phyloP scores from a whole-genome alignment of 2,797 vertebrate genomes.

The Zenarchopterus dispar region DNA sequence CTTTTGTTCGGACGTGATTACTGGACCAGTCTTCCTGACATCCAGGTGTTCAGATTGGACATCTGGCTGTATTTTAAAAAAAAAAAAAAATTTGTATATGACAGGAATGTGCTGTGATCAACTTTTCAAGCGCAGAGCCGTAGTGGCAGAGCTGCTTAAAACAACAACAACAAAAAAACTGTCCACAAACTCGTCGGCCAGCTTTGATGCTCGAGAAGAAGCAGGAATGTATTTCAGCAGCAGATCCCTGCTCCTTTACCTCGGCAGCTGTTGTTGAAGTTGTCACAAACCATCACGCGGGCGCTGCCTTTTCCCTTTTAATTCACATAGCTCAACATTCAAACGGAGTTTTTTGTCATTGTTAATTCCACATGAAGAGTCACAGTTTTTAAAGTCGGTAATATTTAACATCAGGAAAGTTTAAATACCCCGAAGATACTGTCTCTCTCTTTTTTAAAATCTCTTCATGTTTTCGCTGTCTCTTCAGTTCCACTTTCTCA shows the following conservation, averaged over 20 bases:
- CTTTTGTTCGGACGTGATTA: too few species aligned
- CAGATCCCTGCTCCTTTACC: neutral
- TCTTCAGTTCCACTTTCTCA: slow-evolving; percentile 26
- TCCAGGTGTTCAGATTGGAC: too few species aligned
- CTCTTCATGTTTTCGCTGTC: neutral
- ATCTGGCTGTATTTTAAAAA: too few species aligned
- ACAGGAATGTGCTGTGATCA: too few species aligned
- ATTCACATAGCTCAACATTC: neutral
- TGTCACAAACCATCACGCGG: neutral
- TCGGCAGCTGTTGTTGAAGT: neutral
- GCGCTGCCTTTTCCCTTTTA: neutral
- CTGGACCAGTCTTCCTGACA: too few species aligned
- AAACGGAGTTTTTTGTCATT: neutral
- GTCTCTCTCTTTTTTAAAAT: neutral
- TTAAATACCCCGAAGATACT: slow-evolving; percentile 18
- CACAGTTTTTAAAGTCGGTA: slow-evolving; percentile 5
- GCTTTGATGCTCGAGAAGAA: neutral
- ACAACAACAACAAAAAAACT: neutral
- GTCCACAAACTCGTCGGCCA: neutral
- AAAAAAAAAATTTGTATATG: too few species aligned
- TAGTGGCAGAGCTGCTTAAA: too few species aligned
- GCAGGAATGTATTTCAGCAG: neutral
- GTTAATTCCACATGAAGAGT: slow-evolving; percentile 8
- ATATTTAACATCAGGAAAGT: slow-evolving; percentile 1
- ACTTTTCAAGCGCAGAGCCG: too few species aligned